Evolutionary conservation across 2,888 invertebrate genomes (phyloP), one percentile per base, ranked within the genome.

Genomic region (Oscheius sp.): DNA sequence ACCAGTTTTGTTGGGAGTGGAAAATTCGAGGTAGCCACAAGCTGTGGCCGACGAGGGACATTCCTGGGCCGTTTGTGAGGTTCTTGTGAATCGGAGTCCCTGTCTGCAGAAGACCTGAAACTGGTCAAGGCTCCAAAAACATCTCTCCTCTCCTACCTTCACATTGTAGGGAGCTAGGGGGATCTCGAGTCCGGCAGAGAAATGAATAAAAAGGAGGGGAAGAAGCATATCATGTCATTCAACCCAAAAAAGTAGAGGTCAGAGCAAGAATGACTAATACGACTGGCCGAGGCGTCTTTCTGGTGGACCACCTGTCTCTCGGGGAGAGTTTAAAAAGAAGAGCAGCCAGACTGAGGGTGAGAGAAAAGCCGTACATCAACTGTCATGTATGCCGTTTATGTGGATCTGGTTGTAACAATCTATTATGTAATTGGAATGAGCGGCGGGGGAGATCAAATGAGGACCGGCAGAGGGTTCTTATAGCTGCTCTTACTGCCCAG

Each of bases 161-260:
- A 82, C 80, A 79, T 82, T 82, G 71, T 82, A 82, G 11, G 82
- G 82, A 59, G 82, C 82, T 68, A 82, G 63, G 53, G 82, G 82
- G n/a, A 68, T 55, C 33, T 55, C 68, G 55, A 55, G 2, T 29
- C 29, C 32, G 21, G 21, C 9, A 29, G 21, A 5, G 21, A 55
- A 32, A 2, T 29, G 21, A 60, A 60, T 33, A 32, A 60, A 60
- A n/a, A 35, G 7, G n/a, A 60, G 33, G 33, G 10, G n/a, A 10
- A 33, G n/a, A 33, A 35, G 37, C 42, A 42, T 60, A 37, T 35
- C 60, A 37, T 60, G 35, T 60, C 60, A 60, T 29, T 9, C 11
- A 32, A 13, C 11, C 9, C 11, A 37, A 42, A 60, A 35, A 11
- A 60, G 60, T 32, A 29, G 33, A 60, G n/a, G 29, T 35, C 42